phyloP scores from a whole-genome alignment of 1,140 invertebrate species.

The Diprion similis region DNA sequence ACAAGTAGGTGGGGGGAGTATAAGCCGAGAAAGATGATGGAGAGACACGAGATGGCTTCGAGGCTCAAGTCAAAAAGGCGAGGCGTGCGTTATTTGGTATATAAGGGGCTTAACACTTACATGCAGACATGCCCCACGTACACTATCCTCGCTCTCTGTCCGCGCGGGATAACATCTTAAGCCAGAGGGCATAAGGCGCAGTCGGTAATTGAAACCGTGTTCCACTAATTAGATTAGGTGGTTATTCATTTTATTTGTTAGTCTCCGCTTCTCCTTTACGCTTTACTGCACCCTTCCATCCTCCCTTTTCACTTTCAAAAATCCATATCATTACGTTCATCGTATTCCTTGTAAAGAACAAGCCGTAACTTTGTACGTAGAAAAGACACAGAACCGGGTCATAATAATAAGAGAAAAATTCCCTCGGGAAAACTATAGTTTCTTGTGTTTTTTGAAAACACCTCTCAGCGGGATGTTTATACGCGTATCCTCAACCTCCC shows the following conservation, averaged over 20 bases:
- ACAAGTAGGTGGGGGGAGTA: background rate
- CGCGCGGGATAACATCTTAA: slow-evolving; percentile 4
- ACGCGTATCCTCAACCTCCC: too few species aligned
- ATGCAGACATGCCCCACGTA: background rate
- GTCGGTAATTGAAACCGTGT: slow-evolving; percentile 5
- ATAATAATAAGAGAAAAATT: too few species aligned
- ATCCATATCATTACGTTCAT: too few species aligned
- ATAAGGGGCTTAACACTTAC: background rate
- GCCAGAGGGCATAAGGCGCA: background rate
- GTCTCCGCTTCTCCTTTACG: background rate
- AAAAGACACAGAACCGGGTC: too few species aligned
- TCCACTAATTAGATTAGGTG: background rate
- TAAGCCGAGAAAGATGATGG: background rate
- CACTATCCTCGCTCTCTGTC: background rate
- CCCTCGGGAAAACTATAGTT: too few species aligned
- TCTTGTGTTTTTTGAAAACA: too few species aligned
- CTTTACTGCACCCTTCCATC: background rate
- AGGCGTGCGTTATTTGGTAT: slow-evolving; percentile 2
- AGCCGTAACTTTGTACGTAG: too few species aligned
- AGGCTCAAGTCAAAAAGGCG: background rate
- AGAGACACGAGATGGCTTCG: background rate
- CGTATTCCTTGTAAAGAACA: too few species aligned
- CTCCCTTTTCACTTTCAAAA: background rate
- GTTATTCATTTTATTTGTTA: background rate
- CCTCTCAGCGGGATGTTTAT: too few species aligned